These are phyloP conservation scores for Aporophyla nigra DNA, from an alignment of 2,888 invertebrate genomes.

Conservation along the genomic window DNA sequence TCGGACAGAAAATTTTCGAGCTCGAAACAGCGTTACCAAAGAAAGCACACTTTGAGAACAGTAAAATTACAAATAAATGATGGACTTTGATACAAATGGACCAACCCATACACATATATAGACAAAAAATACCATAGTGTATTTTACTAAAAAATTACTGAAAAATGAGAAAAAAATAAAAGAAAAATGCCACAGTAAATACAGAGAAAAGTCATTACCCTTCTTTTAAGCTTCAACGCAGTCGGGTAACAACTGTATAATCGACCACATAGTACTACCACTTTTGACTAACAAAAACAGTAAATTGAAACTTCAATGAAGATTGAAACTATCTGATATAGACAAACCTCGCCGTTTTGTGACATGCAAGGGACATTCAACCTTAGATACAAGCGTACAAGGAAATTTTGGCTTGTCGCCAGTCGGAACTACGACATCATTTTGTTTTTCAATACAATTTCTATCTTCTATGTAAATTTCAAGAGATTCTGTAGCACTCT, in stretches of 20 bases:
- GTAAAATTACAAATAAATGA: conserved; percentile 18
- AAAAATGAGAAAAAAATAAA: not conserved
- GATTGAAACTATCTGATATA: not conserved
- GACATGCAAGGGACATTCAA: too few relatives aligned
- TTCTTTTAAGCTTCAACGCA: not conserved
- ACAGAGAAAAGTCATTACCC: not conserved
- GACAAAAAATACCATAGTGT: conserved; percentile 24
- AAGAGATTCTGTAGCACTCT: too few relatives aligned
- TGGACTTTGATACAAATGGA: conserved; percentile 32
- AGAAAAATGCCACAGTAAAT: not conserved
- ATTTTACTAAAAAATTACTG: conserved; percentile 31
- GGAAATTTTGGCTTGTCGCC: too few relatives aligned
- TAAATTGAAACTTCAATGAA: not conserved
- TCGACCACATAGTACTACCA: not conserved
- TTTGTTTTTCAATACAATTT: too few relatives aligned
- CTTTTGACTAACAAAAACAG: too few relatives aligned
- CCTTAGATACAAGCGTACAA: too few relatives aligned
- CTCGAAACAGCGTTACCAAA: not conserved
- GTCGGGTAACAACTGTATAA: not conserved
- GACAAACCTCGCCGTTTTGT: too few relatives aligned
- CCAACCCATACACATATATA: conserved; percentile 45
- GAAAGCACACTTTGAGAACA: not conserved
- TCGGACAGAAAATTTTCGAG: not conserved
- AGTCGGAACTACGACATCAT: too few relatives aligned
- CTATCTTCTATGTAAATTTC: too few relatives aligned